Base-by-base conservation (phyloP, 2,888 invertebrate genomes). In the Timandra comae region DNA sequence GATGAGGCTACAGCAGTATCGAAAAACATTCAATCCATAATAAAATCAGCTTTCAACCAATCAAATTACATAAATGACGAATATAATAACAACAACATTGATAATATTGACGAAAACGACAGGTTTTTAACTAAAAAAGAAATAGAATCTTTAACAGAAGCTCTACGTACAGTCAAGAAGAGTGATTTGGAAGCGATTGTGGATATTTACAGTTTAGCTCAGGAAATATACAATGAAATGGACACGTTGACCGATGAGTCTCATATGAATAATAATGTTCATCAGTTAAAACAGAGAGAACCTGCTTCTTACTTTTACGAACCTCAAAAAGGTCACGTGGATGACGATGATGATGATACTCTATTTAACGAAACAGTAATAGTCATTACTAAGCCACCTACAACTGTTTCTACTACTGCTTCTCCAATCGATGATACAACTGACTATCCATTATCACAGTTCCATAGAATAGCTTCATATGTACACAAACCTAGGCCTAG, bases 101-200 rank as follows among this genome's bases (percentile, higher is more conserved):
- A 12, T 37, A 43, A 13, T 27, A 29, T 12, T 10, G 30, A 41
- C 0, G 46, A 52, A 19, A 38, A 35, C 1, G 79, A 84, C 25
- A 64, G 82, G 46, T 76, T 69, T 40, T 51, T 85, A 37, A 74
- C 76, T 22, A 68, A 73, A 10, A 41, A 50, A 5, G 85, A 85
- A 57, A 79, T 84, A 7, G 65, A 65, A 43, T 49, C 61, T 1
- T 69, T 85, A 36, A 53, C 76, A 11, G 59, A 74, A 13, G 40
- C 82, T 30, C 50, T 85, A 3, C 72, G 75, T 3, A 63, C 63
- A 1, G 63, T 82, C 0, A 85, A 75, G 31, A 82, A 73, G 43
- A 80, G 79, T 37, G 85, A 85, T 38, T 52, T 85, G 30, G 76
- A 84, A 53, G 72, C 82, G 3, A 66, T 85, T 7, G 48, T 82